A percentile compares a stretch with the other conserved stretches of the same genome.
These are phyloP conservation scores for Anguilla marmorata DNA, from an alignment of 2,797 vertebrate genomes.

Conservation along the genomic window DNA sequence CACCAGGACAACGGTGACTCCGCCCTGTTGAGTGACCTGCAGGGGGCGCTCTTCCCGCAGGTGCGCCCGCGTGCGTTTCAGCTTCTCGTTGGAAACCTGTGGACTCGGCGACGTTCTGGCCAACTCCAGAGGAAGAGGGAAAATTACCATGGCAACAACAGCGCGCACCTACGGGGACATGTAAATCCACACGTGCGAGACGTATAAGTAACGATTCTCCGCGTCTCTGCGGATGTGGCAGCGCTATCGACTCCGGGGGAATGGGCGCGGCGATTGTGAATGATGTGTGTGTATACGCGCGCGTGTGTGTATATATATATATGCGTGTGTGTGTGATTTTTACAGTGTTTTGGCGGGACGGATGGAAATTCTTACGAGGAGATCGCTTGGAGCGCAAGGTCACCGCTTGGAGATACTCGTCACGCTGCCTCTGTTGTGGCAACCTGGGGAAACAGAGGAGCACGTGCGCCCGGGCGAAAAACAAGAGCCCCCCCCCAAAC, in stretches of 20 bases:
- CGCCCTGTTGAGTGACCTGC: background rate
- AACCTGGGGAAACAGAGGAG: conserved; percentile 47
- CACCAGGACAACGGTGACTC: background rate
- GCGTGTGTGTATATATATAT: background rate
- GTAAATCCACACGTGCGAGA: background rate
- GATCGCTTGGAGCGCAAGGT: conserved; percentile 39
- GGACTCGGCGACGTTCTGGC: background rate
- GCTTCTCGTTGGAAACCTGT: background rate
- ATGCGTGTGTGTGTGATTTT: background rate
- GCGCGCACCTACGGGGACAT: background rate
- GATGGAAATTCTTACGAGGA: conserved; percentile 11
- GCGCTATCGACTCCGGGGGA: background rate
- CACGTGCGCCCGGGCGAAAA: background rate
- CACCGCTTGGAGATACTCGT: conserved; percentile 43
- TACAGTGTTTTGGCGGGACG: conserved; percentile 5
- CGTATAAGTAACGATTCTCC: background rate
- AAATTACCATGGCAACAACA: conserved; percentile 11
- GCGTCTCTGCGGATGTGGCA: background rate
- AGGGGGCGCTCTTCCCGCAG: background rate
- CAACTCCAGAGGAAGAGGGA: background rate
- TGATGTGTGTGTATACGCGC: background rate
- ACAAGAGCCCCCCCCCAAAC: background rate
- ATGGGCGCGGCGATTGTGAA: background rate
- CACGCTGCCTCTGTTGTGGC: conserved; percentile 58
- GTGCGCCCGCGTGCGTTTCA: background rate